These are phyloP conservation scores for Virgularia gustaviana DNA, from an alignment of 92 coral and sea anemone genomes.

Conservation along the genomic window DNA sequence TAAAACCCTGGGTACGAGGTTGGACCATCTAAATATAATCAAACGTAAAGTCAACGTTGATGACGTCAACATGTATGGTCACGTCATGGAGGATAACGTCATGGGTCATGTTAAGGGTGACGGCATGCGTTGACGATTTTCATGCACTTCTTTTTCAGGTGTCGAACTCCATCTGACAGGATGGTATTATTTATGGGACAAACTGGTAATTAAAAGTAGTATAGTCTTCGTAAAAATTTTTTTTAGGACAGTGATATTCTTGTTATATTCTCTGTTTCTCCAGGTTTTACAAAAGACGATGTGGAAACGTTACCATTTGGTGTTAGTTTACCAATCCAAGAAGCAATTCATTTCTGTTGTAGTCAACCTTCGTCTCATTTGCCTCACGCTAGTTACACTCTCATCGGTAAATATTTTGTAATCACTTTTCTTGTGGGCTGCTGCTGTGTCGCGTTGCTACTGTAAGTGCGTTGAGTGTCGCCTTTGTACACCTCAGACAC, in stretches of 20 bases:
- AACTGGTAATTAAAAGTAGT: conserved; percentile 58
- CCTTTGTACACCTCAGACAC: no score
- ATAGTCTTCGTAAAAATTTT: neutral
- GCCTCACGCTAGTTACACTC: conserved; percentile 65
- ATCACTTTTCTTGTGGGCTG: neutral
- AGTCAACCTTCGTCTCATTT: conserved; percentile 71
- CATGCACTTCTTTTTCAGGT: no score
- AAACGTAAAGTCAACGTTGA: no score
- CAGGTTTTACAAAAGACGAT: conserved; percentile 73
- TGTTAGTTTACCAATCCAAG: conserved; percentile 70
- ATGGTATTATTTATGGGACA: conserved; percentile 78
- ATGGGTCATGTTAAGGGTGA: no score
- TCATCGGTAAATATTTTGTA: conserved; percentile 62
- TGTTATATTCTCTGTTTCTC: neutral
- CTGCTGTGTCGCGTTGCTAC: neutral
- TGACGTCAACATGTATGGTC: no score
- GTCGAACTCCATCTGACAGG: conserved; percentile 65
- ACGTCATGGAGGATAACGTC: no score
- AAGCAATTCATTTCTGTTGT: conserved; percentile 81
- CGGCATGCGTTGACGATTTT: no score
- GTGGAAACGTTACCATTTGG: conserved; percentile 91
- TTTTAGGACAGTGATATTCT: neutral
- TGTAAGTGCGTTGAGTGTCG: no score
- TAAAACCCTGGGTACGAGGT: no score
- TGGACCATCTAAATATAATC: no score